A percentile compares a stretch with the other conserved stretches of the same genome.
phyloP scores from a whole-genome alignment of 1,140 invertebrate species.

The Drosophila sp. region DNA sequence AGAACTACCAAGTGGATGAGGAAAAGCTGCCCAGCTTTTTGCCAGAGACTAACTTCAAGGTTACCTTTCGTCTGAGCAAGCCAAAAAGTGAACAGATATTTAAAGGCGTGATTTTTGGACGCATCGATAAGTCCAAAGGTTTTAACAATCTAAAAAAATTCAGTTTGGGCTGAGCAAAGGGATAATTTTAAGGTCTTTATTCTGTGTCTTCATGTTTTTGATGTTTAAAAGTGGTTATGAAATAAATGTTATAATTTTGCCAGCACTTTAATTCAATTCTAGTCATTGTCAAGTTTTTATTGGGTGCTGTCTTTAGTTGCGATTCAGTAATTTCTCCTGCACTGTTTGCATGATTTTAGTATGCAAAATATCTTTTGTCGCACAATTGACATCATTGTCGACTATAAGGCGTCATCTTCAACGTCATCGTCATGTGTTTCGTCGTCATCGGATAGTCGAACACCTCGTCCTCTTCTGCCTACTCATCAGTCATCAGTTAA shows the following conservation, averaged over 20 bases:
- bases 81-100: conserved; percentile 47
- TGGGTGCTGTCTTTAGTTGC: conserved; percentile 17
- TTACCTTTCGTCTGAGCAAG: conserved; percentile 32
- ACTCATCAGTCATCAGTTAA: conserved; percentile 33
- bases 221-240: conserved; percentile 26
- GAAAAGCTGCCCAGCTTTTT: conserved; percentile 74
- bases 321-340: conserved; percentile 15
- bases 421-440: too few relatives aligned
- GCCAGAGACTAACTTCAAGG: conserved; percentile 67
- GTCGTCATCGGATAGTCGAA: conserved; percentile 35
- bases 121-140: conserved; percentile 78
- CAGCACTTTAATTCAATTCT: conserved; percentile 33
- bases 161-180: conserved; percentile 58
- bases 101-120: conserved; percentile 54
- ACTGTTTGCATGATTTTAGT: conserved; percentile 61
- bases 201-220: conserved; percentile 13
- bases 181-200: background rate
- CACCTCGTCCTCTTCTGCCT: conserved; percentile 29
- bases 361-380: conserved; percentile 75
- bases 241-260: conserved; percentile 40
- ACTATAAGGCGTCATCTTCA: conserved; percentile 56
- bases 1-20: conserved; percentile 70
- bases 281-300: conserved; percentile 23
- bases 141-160: conserved; percentile 82
- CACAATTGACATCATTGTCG: conserved; percentile 75